Conservation (phyloP, 2,888 invertebrate species). For the Drosophila meridiana region DNA sequence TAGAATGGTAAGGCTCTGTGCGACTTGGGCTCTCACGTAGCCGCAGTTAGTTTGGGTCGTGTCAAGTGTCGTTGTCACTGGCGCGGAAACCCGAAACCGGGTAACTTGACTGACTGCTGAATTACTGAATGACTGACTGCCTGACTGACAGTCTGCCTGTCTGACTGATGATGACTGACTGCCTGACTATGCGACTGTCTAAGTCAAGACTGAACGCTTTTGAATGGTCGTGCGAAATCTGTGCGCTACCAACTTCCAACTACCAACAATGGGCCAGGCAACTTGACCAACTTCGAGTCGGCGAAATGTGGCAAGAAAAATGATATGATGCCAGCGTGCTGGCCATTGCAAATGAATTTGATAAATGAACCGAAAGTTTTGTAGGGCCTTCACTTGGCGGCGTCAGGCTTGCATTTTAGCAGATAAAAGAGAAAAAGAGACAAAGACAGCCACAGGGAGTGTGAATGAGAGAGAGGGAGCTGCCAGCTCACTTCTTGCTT, state of each 20-base stretch:
- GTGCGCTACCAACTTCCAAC: constrained; percentile 29
- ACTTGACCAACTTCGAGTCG: constrained; percentile 39
- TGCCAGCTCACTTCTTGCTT: constrained; percentile 15
- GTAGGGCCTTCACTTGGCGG: constrained; percentile 2
- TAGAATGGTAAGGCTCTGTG: constrained; percentile 18
- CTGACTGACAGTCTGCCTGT: constrained; percentile 29
- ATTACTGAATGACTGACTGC: constrained; percentile 38
- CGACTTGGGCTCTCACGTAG: constrained; percentile 43
- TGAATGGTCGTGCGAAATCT: constrained; percentile 62
- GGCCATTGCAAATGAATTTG: constrained; percentile 58
- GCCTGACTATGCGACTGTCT: constrained; percentile 33
- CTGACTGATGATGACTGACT: constrained; percentile 23
- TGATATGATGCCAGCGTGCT: constrained; percentile 47
- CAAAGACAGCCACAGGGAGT: background rate
- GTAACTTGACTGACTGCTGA: constrained; percentile 33
- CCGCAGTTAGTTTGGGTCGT: constrained; percentile 64
- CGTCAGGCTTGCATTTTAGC: background rate
- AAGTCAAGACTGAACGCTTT: constrained; percentile 28
- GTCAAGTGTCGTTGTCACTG: constrained; percentile 70
- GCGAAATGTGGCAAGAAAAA: constrained; percentile 65
- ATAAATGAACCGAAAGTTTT: constrained; percentile 60
- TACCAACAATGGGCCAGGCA: constrained; percentile 28
- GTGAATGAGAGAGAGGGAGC: background rate
- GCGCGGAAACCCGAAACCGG: constrained; percentile 67
- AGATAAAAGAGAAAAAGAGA: background rate